A percentile compares a stretch with the other conserved stretches of the same genome.
Evolutionary conservation across 92 coral and sea anemone species (phyloP).

Genomic region (Siderastrea radians): DNA sequence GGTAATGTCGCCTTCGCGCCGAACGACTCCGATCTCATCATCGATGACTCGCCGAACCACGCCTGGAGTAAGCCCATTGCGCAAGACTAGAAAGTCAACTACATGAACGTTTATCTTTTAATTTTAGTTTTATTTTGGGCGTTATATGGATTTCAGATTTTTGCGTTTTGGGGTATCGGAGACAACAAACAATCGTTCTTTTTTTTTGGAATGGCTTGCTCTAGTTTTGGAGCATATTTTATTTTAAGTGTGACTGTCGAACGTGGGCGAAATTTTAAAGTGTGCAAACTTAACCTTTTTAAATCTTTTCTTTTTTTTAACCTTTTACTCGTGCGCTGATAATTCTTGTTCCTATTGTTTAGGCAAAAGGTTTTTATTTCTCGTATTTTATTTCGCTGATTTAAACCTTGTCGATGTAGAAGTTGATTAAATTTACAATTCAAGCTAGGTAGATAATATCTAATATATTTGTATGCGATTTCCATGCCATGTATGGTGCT

Average conservation of each 20-base stretch:
- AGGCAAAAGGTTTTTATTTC: not conserved
- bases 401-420: not conserved
- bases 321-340: not conserved
- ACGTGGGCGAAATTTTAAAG: not conserved
- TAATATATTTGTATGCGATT: slow-evolving; percentile 32
- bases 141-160: slow-evolving; percentile 1
- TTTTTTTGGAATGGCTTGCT: not conserved
- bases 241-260: slow-evolving; percentile 5
- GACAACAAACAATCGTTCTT: not conserved
- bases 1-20: slow-evolving; percentile 78
- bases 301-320: not conserved
- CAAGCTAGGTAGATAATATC: slow-evolving; percentile 8
- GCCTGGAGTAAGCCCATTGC: slow-evolving; percentile 94
- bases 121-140: not conserved
- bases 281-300: not conserved
- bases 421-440: slow-evolving; percentile 5
- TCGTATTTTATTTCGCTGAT: not conserved
- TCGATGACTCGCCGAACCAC: slow-evolving; percentile 85
- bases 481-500: slow-evolving; percentile 16
- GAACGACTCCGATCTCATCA: slow-evolving; percentile 77
- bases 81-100: slow-evolving; percentile 94
- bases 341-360: not conserved
- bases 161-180: not conserved
- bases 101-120: slow-evolving; percentile 49
- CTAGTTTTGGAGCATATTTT: not conserved